These are phyloP conservation scores for Argyrosomus japonicus DNA, from an alignment of 2,113 vertebrate genomes.

Conservation along the genomic window DNA sequence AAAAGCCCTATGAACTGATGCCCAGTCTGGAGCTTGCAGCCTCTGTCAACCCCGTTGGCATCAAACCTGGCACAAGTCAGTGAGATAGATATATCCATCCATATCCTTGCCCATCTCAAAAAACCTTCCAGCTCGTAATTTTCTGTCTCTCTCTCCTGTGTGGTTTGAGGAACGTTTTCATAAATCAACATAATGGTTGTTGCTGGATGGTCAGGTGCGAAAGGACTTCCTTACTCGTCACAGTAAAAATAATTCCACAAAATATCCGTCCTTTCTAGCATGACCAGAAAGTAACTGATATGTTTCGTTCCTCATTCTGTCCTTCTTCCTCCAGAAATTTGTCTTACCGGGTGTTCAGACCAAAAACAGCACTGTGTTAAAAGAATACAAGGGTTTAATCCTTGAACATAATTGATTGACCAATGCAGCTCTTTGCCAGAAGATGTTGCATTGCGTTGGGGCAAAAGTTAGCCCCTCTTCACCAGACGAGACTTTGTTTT, in stretches of 20 bases:
- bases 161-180: conserved; percentile 47
- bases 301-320: conserved; percentile 44
- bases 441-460: neutral
- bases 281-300: conserved; percentile 71
- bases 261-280: conserved; percentile 49
- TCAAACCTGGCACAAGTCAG: conserved; percentile 98
- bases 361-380: conserved; percentile 40
- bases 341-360: conserved; percentile 42
- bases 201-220: conserved; percentile 68
- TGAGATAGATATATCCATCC: conserved; percentile 79
- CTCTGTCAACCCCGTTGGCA: conserved; percentile 92
- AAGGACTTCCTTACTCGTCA: conserved; percentile 30
- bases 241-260: neutral
- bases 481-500: neutral
- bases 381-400: conserved; percentile 3
- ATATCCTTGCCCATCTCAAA: conserved; percentile 63
- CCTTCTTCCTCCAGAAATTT: conserved; percentile 30
- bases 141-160: conserved; percentile 31
- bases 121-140: conserved; percentile 47
- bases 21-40: conserved; percentile 93
- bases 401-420: neutral
- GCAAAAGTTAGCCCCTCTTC: neutral
- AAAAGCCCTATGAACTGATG: conserved; percentile 96
- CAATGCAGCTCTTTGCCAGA: neutral
- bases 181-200: conserved; percentile 47